These are phyloP conservation scores for Neosilurus hyrtlii DNA, from an alignment of 2,797 vertebrate species.

Conservation along the genomic window DNA sequence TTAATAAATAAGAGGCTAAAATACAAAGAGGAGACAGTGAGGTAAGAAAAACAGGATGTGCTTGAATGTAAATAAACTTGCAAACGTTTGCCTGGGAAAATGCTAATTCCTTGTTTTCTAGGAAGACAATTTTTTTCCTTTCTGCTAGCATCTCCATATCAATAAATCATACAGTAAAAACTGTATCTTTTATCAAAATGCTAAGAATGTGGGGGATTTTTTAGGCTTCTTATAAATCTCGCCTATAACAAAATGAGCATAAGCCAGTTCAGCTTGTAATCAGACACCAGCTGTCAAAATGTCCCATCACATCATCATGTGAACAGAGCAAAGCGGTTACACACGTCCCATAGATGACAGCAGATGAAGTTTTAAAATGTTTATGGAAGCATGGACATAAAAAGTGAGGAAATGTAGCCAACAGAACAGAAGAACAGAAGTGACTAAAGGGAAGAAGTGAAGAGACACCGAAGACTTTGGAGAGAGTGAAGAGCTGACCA, in stretches of 20 bases:
- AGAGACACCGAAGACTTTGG: too few species aligned
- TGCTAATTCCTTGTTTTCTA: constrained; percentile 69
- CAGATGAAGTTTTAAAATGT: background rate
- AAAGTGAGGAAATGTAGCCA: background rate
- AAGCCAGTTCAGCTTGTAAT: background rate
- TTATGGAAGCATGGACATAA: background rate
- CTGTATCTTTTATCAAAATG: background rate
- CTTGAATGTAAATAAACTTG: constrained; percentile 58
- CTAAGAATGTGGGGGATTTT: background rate
- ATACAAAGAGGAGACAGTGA: constrained; percentile 10
- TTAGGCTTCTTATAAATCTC: background rate
- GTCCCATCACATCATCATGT: background rate
- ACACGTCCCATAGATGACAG: background rate
- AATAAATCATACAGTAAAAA: background rate
- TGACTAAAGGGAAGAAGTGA: background rate
- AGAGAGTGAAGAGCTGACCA: background rate
- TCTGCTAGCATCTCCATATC: background rate
- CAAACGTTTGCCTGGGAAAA: constrained; percentile 68
- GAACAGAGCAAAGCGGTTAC: background rate
- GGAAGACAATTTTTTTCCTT: constrained; percentile 25
- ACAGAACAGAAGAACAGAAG: background rate
- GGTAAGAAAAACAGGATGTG: constrained; percentile 26
- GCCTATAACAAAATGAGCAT: background rate
- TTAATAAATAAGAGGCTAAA: constrained; percentile 22
- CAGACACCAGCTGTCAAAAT: background rate